Conservation (phyloP, 1,140 invertebrate genomes). For the Mercenaria mercenaria region DNA sequence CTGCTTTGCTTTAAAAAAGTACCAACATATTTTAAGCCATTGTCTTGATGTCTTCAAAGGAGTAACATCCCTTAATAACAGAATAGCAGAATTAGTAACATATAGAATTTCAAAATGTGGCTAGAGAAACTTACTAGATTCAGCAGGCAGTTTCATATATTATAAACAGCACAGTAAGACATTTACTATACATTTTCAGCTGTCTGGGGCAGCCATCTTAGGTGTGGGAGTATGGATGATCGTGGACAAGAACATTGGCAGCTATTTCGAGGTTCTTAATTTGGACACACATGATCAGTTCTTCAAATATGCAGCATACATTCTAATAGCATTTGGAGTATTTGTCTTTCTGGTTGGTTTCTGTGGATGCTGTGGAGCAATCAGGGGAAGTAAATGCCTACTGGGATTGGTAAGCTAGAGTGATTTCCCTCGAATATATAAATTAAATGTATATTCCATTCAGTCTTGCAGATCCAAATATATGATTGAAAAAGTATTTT, state of each 20-base stretch:
- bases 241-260: constrained; percentile 90
- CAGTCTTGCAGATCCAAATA: too few species aligned
- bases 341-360: constrained; percentile 94
- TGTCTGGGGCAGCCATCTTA: constrained; percentile 90
- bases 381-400: constrained; percentile 94
- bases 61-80: too few species aligned
- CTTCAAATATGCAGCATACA: constrained; percentile 83
- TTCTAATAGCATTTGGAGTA: constrained; percentile 92
- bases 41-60: too few species aligned
- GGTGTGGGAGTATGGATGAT: constrained; percentile 92
- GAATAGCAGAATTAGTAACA: too few species aligned
- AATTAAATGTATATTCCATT: too few species aligned
- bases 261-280: constrained; percentile 86
- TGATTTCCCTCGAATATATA: too few species aligned
- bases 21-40: too few species aligned
- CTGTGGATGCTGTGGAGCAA: constrained; percentile 96
- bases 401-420: constrained; percentile 89
- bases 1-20: too few species aligned
- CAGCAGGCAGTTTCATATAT: not conserved
- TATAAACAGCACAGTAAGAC: not conserved
- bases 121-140: too few species aligned
- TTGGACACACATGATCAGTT: constrained; percentile 86
- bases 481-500: too few species aligned
- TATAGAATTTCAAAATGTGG: too few species aligned
- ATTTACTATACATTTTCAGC: constrained; percentile 86